Percentiles rank a stretch among this genome's conserved stretches.
Evolutionary conservation across 2,888 invertebrate genomes (phyloP).

Genomic region (Chirona hameri): DNA sequence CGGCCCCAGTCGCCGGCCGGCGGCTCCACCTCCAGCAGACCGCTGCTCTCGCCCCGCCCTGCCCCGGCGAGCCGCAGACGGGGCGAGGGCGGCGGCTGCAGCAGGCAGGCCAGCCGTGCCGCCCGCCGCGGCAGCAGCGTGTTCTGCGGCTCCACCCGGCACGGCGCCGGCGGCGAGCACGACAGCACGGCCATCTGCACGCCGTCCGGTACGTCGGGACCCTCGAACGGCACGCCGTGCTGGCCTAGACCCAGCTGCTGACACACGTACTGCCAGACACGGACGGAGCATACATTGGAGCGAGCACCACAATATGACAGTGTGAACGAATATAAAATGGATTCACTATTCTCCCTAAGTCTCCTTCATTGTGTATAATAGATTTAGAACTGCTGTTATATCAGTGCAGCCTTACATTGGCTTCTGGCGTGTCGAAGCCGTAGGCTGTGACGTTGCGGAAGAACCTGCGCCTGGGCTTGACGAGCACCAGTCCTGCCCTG

Average conservation of each 20-base stretch:
- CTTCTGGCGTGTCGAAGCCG: background rate
- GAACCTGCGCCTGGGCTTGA: slow-evolving; percentile 3
- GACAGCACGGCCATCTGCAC: slow-evolving; percentile 27
- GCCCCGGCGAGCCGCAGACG: background rate
- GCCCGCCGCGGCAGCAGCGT: background rate
- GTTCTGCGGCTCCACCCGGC: background rate
- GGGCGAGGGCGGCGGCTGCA: background rate
- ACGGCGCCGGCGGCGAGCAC: background rate
- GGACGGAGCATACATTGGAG: no score
- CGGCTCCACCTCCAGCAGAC: slow-evolving; percentile 9
- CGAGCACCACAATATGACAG: no score
- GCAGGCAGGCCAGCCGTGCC: background rate
- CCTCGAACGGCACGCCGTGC: slow-evolving; percentile 26
- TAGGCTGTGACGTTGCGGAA: slow-evolving; percentile 26
- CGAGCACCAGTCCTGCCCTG: background rate
- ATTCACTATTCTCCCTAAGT: no score
- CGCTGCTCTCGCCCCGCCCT: background rate
- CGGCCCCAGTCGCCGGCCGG: slow-evolving; percentile 7
- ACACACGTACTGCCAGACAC: background rate
- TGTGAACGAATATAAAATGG: no score
- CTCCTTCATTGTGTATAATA: no score
- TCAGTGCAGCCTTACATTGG: background rate
- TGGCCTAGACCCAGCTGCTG: slow-evolving; percentile 1
- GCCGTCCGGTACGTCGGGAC: background rate
- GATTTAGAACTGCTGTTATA: no score